Conservation (phyloP, 23 tunicate species). For the Aplidium turbinatum region DNA sequence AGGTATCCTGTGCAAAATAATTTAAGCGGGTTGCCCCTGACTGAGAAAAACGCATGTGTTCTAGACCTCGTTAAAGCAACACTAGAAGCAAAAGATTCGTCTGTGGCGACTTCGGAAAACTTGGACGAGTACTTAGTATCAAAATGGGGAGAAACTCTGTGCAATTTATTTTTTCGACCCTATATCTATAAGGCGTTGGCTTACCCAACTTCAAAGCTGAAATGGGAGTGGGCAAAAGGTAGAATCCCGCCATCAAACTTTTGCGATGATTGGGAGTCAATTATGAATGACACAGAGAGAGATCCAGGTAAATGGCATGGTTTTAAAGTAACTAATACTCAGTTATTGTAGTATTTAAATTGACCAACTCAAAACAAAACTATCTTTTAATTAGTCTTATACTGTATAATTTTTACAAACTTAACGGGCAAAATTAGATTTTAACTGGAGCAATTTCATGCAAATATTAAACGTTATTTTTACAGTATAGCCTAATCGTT, state of each 20-base stretch:
- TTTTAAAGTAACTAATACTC: too few species aligned
- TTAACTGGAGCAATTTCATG: too few species aligned
- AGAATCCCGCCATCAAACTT: conserved; percentile 69
- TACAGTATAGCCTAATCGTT: too few species aligned
- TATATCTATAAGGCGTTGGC: conserved; percentile 93
- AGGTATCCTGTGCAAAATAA: conserved; percentile 75
- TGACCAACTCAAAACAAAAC: too few species aligned
- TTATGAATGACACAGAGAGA: conserved; percentile 55
- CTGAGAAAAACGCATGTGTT: conserved; percentile 60
- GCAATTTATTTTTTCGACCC: conserved; percentile 92
- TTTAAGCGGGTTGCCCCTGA: conserved; percentile 60
- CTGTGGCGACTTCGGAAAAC: conserved; percentile 8
- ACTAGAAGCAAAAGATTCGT: conserved; percentile 25
- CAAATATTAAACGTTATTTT: too few species aligned
- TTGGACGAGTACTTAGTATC: conserved; percentile 74
- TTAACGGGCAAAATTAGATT: too few species aligned
- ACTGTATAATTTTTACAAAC: too few species aligned
- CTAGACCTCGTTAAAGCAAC: conserved; percentile 69
- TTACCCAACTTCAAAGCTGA: conserved; percentile 80
- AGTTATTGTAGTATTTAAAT: too few species aligned
- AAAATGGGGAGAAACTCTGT: conserved; percentile 94
- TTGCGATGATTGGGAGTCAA: conserved; percentile 52
- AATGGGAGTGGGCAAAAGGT: conserved; percentile 51
- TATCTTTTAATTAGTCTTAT: too few species aligned
- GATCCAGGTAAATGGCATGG: too few species aligned